phyloP scores from a whole-genome alignment of 2,888 invertebrate species.

The Gonocerus acuteangulatus region DNA sequence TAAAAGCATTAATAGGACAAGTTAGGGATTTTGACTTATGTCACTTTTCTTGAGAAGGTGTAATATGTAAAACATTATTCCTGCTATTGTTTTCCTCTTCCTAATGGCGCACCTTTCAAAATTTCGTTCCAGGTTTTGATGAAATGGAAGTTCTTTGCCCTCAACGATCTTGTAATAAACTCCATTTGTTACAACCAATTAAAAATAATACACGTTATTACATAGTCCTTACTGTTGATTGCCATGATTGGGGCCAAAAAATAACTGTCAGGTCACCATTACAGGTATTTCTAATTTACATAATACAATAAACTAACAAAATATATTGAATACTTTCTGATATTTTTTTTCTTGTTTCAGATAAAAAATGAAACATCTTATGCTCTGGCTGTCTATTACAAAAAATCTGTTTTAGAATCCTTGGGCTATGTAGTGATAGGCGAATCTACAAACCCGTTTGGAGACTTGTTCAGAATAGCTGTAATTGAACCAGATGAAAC shows the following conservation, averaged over 20 bases:
- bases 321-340: background rate
- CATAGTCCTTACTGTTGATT: slow-evolving; percentile 58
- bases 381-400: slow-evolving; percentile 65
- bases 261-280: slow-evolving; percentile 66
- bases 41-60: no score
- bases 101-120: no score
- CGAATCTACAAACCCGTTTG: slow-evolving; percentile 64
- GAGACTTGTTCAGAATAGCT: slow-evolving; percentile 62
- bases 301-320: background rate
- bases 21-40: no score
- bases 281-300: slow-evolving; percentile 49
- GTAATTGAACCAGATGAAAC: slow-evolving; percentile 66
- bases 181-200: slow-evolving; percentile 57
- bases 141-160: slow-evolving; percentile 58
- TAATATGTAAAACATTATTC: no score
- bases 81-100: no score
- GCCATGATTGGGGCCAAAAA: slow-evolving; percentile 52
- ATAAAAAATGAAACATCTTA: slow-evolving; percentile 70
- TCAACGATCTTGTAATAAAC: slow-evolving; percentile 54
- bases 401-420: slow-evolving; percentile 60
- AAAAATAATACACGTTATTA: slow-evolving; percentile 58
- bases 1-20: no score
- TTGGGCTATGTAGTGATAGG: slow-evolving; percentile 57
- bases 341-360: slow-evolving; percentile 44
- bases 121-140: slow-evolving; percentile 51